Evolutionary conservation across 2,113 vertebrate species (phyloP), one percentile per base, ranked within the genome.

Genomic region (Sialia sialis): DNA sequence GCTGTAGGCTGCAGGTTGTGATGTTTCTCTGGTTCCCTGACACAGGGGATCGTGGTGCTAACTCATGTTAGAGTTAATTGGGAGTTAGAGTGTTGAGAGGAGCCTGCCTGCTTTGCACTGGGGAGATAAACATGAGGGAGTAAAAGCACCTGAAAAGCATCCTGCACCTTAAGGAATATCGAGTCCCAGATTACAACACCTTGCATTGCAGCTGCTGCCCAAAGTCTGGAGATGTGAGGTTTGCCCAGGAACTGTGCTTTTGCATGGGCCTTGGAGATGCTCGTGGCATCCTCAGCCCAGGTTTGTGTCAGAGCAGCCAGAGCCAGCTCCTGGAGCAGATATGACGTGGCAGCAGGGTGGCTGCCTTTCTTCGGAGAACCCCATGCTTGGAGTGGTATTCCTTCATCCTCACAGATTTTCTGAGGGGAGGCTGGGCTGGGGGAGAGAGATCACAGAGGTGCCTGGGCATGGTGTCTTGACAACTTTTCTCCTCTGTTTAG

Each of bases 81-180:
- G 85, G 55, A 56, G 36, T 69, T 39, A 2, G 43, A 30, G 22
- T 3, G 1, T 38, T 67, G 84, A 56, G 60, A 70, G 38, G 23
- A 80, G 43, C 36, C 63, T 55, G 43, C 39, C 63, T 75, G 69
- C 32, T 78, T 78, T 81, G 74, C 1, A 0, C 74, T 56, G 49
- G 34, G 59, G 84, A 85, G 25, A 30, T 39, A 44, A 85, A 49
- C 72, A 41, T 0, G 0, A 79, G 58, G 72, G 58, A 85, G 16
- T 8, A 30, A 75, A 74, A 70, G 51, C 55, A 32, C 11, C 26
- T 48, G 43, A 44, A 69, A 23, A 73, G 52, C 81, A 63, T 54
- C 2, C 1, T 22, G 18, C 32, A 56, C 41, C 26, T 84, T 6
- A 4, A 36, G 15, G 0, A 1, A 82, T 48, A 16, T 43, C 51